A percentile compares a stretch with the other conserved stretches of the same genome.
Evolutionary conservation across 1,140 invertebrate species (phyloP).

Genomic region (Dryas iulia): DNA sequence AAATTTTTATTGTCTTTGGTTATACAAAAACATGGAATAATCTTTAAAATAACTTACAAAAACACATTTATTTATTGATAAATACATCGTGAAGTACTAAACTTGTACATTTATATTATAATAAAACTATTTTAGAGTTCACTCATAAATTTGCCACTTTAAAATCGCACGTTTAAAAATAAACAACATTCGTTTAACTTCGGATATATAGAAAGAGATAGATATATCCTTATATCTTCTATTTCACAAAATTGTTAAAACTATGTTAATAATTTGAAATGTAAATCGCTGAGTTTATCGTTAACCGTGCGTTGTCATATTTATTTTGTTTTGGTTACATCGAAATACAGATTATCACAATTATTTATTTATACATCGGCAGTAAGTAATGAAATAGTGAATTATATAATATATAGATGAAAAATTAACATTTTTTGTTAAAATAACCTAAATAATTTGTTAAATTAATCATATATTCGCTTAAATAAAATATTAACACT

Average conservation of each 20-base stretch:
- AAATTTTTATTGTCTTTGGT: slow-evolving; percentile 80
- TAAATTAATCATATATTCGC: no score
- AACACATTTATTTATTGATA: slow-evolving; percentile 73
- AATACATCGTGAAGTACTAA: slow-evolving; percentile 71
- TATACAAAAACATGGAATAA: slow-evolving; percentile 79
- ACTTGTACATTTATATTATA: slow-evolving; percentile 74
- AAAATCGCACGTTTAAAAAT: slow-evolving; percentile 1
- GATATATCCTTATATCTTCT: neutral
- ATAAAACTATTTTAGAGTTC: slow-evolving; percentile 50
- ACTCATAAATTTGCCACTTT: neutral
- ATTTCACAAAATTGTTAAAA: neutral
- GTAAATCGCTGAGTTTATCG: neutral
- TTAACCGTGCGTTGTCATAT: neutral
- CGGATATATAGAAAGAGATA: neutral
- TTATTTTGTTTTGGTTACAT: neutral
- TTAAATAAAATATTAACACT: no score
- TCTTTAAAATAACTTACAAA: slow-evolving; percentile 79
- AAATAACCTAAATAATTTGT: no score
- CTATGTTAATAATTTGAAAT: neutral
- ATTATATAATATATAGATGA: neutral
- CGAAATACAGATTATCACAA: neutral
- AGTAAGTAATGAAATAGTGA: neutral
- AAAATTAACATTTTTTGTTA: no score
- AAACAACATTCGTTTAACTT: neutral
- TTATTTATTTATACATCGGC: neutral